Base-by-base conservation (phyloP, 1,140 invertebrate species). In the Notospermus geniculatus region DNA sequence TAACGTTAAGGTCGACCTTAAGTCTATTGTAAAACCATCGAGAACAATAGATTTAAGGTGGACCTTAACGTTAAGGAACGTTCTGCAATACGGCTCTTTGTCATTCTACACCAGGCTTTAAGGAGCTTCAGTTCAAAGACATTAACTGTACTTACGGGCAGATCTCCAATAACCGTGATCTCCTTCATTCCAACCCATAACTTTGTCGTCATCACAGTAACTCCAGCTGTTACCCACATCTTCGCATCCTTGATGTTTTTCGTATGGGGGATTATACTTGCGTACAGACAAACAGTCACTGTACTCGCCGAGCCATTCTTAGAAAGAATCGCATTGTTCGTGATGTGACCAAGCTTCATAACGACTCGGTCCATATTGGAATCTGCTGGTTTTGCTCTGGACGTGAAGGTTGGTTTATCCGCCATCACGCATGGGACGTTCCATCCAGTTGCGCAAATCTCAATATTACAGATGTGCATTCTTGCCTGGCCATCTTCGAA, bases 401-500 rank as follows among this genome's bases (percentile, higher is more conserved):
- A 29, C 36, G 46, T 22, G 19, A 5, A 39, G 13, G 59, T 41
- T 19, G 29, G 27, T 15, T 55, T 27, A 7, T 54, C 59, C 19
- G 50, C 30, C n/a, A 43, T 46, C 4, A 64, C 53, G 59, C 67
- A 67, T 1, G 67, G 59, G 5, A 71, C 17, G 53, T 71, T 71
- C 29, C 64, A 59, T 2, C 69, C 69, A 25, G 41, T 57, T 5
- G 22, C 61, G 45, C 67, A 70, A 7, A 71, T n/a, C 46, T 50
- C 46, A 5, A 50, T 50, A 4, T 50, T 50, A 50, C 46, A 50
- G 46, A 50, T 50, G n/a, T 27, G n/a, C 46, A 50, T 50, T 4
- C 46, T 5, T 7, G 46, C 46, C n/a, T n/a, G 32, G 25, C 9
- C n/a, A n/a, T 50, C 46, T 23, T 43, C 25, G n/a, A 50, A 50